Percentiles rank a stretch among this genome's conserved stretches.
Evolutionary conservation across 2,888 invertebrate genomes (phyloP).

Genomic region (Rhagonycha fulva): DNA sequence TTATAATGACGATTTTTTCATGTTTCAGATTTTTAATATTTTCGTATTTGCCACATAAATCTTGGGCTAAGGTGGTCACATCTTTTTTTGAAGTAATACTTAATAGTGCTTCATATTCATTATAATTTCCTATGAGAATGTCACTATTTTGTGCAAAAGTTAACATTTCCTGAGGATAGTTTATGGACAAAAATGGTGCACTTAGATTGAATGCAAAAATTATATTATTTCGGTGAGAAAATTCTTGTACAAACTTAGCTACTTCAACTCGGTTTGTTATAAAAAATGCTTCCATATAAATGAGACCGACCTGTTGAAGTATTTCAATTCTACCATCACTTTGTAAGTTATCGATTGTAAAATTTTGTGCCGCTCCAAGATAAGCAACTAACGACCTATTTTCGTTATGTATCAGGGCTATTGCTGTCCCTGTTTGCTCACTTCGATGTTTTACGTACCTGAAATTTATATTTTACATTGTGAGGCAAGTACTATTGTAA

Average conservation of each 20-base stretch:
- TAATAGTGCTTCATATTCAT: constrained; percentile 58
- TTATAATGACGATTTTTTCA: constrained; percentile 63
- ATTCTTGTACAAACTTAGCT: constrained; percentile 54
- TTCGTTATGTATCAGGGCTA: constrained; percentile 56
- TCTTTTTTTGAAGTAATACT: constrained; percentile 41
- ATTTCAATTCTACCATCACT: constrained; percentile 32
- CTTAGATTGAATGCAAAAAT: constrained; percentile 60
- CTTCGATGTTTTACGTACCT: constrained; percentile 47
- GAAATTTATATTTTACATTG: constrained; percentile 4
- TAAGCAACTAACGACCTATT: constrained; percentile 59
- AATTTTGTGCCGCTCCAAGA: constrained; percentile 60
- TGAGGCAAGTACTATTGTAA: not conserved
- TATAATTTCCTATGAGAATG: constrained; percentile 61
- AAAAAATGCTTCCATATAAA: constrained; percentile 65
- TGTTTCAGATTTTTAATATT: constrained; percentile 31
- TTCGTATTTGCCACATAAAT: constrained; percentile 31
- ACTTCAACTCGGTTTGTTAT: constrained; percentile 57
- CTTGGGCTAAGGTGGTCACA: constrained; percentile 35
- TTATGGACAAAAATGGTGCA: constrained; percentile 59
- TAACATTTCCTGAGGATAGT: constrained; percentile 51
- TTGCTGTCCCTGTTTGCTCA: constrained; percentile 57
- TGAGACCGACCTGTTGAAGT: constrained; percentile 43
- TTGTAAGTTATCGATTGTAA: constrained; percentile 48
- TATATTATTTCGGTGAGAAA: constrained; percentile 50
- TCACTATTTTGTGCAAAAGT: constrained; percentile 56